Evolutionary conservation across 1,140 invertebrate species (phyloP).

Genomic region (Bursaphelenchus mucronatus): DNA sequence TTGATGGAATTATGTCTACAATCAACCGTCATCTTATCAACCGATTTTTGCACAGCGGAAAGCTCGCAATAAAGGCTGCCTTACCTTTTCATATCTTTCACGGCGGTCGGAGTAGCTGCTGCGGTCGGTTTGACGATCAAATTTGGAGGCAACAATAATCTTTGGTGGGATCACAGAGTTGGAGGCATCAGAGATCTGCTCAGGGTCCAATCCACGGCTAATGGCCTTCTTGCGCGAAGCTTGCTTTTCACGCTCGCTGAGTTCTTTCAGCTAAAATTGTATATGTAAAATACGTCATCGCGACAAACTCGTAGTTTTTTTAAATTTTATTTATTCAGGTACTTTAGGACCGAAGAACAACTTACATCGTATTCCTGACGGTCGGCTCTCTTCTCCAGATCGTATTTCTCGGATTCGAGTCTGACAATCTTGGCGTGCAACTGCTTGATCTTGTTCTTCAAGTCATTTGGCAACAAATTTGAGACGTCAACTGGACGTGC

Average conservation of each 20-base stretch:
- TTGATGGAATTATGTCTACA: too few relatives aligned
- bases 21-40: too few relatives aligned
- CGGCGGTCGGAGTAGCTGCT: slow-evolving; percentile 37
- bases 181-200: slow-evolving; percentile 10
- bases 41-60: too few relatives aligned
- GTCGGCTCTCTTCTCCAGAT: slow-evolving; percentile 96
- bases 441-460: slow-evolving; percentile 83
- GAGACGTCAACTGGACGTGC: slow-evolving; percentile 37
- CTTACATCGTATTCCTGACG: slow-evolving; percentile 73
- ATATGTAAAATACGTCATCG: background rate
- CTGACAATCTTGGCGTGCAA: slow-evolving; percentile 90
- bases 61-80: slow-evolving; percentile 40
- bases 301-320: too few relatives aligned
- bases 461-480: slow-evolving; percentile 69
- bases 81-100: slow-evolving; percentile 34
- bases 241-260: slow-evolving; percentile 95
- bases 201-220: slow-evolving; percentile 77
- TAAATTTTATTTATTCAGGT: slow-evolving; percentile 11
- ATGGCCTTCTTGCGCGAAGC: slow-evolving; percentile 91
- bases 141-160: slow-evolving; percentile 97
- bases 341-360: background rate
- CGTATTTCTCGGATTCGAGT: slow-evolving; percentile 97
- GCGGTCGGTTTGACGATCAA: slow-evolving; percentile 93
- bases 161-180: slow-evolving; percentile 72
- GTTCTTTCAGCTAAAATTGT: slow-evolving; percentile 79